Evolutionary conservation across 37 sponge, comb jelly and placozoan genomes (phyloP), one percentile per base, ranked within the genome.

Genomic region (Aplysina aerophoba): DNA sequence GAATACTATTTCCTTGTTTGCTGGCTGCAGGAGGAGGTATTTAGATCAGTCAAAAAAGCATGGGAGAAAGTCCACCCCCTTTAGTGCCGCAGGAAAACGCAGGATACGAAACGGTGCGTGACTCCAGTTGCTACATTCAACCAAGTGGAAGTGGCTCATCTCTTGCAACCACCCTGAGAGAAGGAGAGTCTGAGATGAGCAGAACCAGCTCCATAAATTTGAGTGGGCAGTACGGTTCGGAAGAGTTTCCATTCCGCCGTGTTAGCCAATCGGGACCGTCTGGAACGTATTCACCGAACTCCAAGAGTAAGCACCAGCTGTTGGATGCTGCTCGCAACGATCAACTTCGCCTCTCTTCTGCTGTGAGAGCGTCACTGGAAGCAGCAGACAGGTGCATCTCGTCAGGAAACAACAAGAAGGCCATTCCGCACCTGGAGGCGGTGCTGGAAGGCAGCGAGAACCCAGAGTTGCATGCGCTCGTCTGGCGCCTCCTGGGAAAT

Each of bases 401-500:
- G 0, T 44, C 39, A 12, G 87, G 83, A 30, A 74, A 87, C 50
- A 50, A 71, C 35, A 44, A 16, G 13, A 85, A 79, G 22, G 94
- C 88, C 37, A 90, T 90, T 17, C 88, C 85, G 12, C 59, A 39
- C 30, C 67, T 93, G 20, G 94, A 93, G 54, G 73, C 35, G 27
- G 59, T 71, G 14, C 50, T 93, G 21, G 30, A 85, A 25, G 28
- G 39, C 0, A 41, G 78, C 0, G 69, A 87, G 5, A 40, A 84
- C 41, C 61, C 91, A 44, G 50, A 61, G 58, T 84, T 94, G 68
- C 88, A 85, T 36, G 37, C 62, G 8, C 82, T 91, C 1, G 12
- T 94, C 0, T 90, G 89, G 94, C 33, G 80, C 4, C 79, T 88
- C 6, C 75, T 94, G 27, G 94, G 94, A 31, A 87, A 85, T 44